phyloP scores from a whole-genome alignment of 1,140 invertebrate species.

The Ruditapes philippinarum region DNA sequence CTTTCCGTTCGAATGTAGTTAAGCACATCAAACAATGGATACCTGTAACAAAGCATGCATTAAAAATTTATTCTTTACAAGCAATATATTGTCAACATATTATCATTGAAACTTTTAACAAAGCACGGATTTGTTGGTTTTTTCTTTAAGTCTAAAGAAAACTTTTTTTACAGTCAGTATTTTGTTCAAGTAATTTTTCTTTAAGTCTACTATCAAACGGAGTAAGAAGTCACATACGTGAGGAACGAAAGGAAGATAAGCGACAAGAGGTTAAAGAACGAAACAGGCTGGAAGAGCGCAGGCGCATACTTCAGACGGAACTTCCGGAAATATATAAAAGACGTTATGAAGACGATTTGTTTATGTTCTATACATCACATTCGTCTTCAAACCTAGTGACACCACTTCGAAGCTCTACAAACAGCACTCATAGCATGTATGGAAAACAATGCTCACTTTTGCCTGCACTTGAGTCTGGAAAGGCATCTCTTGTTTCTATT shows the following conservation, averaged over 20 bases:
- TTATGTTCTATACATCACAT: conserved; percentile 25
- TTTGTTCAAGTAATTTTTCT: too few relatives aligned
- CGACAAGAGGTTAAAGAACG: conserved; percentile 69
- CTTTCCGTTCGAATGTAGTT: too few relatives aligned
- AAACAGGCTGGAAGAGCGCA: conserved; percentile 75
- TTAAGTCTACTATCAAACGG: conserved; percentile 74
- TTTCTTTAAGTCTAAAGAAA: too few relatives aligned
- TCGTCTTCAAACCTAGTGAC: neutral
- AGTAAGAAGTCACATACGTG: conserved; percentile 78
- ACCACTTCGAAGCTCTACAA: neutral
- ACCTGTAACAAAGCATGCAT: too few relatives aligned
- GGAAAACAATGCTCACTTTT: neutral
- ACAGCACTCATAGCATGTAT: neutral
- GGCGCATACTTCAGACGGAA: conserved; percentile 59
- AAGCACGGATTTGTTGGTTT: too few relatives aligned
- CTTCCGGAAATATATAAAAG: conserved; percentile 46
- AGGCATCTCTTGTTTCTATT: neutral
- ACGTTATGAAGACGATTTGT: conserved; percentile 51
- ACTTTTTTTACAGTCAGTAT: too few relatives aligned
- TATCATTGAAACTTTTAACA: too few relatives aligned
- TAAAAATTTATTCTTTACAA: too few relatives aligned
- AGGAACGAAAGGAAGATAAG: conserved; percentile 76
- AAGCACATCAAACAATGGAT: too few relatives aligned
- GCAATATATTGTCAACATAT: too few relatives aligned
- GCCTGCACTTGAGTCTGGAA: neutral